phyloP scores from a whole-genome alignment of 2,888 invertebrate genomes.

The Cephalotes varians region DNA sequence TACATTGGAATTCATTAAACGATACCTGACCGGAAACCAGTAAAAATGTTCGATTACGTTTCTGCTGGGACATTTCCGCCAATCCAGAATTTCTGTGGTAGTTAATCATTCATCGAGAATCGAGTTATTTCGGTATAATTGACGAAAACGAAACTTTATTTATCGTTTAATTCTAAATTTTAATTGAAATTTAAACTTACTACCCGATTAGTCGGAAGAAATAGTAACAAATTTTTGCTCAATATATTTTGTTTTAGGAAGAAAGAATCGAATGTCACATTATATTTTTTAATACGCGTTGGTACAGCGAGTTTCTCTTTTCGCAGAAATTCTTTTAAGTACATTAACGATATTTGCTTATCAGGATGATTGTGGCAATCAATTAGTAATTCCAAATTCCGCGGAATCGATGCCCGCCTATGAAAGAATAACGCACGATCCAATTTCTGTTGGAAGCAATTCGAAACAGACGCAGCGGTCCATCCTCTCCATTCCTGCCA shows the following conservation, averaged over 20 bases:
- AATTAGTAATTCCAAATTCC: background rate
- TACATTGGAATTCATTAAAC: constrained; percentile 48
- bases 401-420: constrained; percentile 23
- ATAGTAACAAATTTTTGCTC: too few relatives aligned
- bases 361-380: background rate
- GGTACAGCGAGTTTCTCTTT: background rate
- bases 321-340: background rate
- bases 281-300: background rate
- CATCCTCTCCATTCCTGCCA: constrained; percentile 69
- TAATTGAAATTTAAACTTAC: background rate
- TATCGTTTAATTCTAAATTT: background rate
- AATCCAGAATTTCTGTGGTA: constrained; percentile 6
- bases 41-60: constrained; percentile 36
- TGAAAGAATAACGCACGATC: constrained; percentile 52
- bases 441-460: constrained; percentile 58
- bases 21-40: constrained; percentile 27
- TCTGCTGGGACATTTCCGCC: background rate
- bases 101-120: constrained; percentile 27
- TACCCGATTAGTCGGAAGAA: background rate
- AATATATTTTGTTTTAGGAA: background rate
- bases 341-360: background rate
- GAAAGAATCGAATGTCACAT: background rate
- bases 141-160: constrained; percentile 6
- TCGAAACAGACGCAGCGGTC: constrained; percentile 61
- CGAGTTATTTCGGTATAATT: constrained; percentile 13